Conservation (phyloP, 1,140 invertebrate species). For the Papilio aristodemus region DNA sequence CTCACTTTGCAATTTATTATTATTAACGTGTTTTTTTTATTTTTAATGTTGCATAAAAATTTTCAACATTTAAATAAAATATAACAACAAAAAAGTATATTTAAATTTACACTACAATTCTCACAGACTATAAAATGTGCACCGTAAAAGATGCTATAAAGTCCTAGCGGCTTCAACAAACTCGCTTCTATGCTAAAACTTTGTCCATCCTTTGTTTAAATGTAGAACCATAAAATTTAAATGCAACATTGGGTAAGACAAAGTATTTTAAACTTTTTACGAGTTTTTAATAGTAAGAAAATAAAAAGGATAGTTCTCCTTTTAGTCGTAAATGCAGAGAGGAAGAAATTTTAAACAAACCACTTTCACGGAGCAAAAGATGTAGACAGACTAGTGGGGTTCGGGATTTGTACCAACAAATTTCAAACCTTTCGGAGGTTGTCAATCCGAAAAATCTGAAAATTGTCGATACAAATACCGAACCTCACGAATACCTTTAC, state of each 20-base stretch:
- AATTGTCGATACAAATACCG: no score
- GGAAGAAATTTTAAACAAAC: no score
- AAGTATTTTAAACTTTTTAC: background rate
- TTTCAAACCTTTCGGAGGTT: no score
- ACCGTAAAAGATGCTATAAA: constrained; percentile 12
- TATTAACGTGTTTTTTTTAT: no score
- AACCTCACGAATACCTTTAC: constrained; percentile 90
- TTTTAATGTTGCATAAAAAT: no score
- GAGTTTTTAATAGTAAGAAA: background rate
- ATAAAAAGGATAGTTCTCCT: no score
- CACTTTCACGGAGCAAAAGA: background rate
- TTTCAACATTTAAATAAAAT: no score
- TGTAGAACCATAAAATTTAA: constrained; percentile 4
- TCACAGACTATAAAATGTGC: background rate
- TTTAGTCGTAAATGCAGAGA: no score
- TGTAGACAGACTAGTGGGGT: no score
- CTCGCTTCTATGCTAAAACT: background rate
- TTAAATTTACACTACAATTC: background rate
- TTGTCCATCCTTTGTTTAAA: constrained; percentile 6
- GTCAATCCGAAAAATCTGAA: no score
- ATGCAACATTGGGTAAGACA: background rate
- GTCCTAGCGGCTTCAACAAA: constrained; percentile 14
- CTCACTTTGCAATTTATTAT: no score
- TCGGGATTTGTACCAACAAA: no score
- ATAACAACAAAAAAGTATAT: background rate